phyloP scores from a whole-genome alignment of 30 jellyfish, hydroid and myxozoan genomes.

The Chironex yamaguchii region DNA sequence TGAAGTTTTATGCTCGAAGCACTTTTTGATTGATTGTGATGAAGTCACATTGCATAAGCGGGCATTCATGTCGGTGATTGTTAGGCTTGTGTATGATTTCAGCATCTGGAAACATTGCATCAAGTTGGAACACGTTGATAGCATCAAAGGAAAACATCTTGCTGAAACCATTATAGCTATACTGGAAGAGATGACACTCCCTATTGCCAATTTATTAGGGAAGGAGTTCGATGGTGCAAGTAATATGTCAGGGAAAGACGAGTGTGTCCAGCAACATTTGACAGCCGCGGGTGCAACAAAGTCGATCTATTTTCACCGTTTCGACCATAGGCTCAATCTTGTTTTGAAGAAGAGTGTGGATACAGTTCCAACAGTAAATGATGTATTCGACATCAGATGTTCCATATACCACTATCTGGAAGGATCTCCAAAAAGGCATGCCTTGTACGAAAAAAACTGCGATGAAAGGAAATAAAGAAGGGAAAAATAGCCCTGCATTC shows the following conservation, averaged over 20 bases:
- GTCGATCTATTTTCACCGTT: conserved; percentile 5
- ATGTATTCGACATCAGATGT: conserved; percentile 46
- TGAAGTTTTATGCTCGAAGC: conserved; percentile 34
- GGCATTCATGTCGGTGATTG: conserved; percentile 43
- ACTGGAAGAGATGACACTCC: conserved; percentile 7
- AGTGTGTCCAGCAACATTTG: conserved; percentile 55
- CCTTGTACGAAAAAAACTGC: conserved; percentile 33
- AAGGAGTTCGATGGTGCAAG: conserved; percentile 29
- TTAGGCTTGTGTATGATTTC: conserved; percentile 17
- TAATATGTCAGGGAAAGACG: conserved; percentile 42
- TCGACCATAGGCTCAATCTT: conserved; percentile 1
- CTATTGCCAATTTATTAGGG: conserved; percentile 14
- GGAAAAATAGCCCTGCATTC: conserved; percentile 47
- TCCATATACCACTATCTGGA: conserved; percentile 42
- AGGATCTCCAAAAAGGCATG: conserved; percentile 65
- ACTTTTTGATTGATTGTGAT: conserved; percentile 28
- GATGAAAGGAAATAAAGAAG: neutral
- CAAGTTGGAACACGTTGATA: conserved; percentile 33
- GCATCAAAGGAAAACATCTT: conserved; percentile 41
- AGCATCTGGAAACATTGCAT: conserved; percentile 42
- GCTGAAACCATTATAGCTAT: conserved; percentile 39
- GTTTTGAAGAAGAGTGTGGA: conserved; percentile 51
- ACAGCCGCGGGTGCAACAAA: conserved; percentile 47
- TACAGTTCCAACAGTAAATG: conserved; percentile 3
- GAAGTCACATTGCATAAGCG: conserved; percentile 59